Conservation (phyloP, 2,113 vertebrate genomes). For the Hystrix brachyura region DNA sequence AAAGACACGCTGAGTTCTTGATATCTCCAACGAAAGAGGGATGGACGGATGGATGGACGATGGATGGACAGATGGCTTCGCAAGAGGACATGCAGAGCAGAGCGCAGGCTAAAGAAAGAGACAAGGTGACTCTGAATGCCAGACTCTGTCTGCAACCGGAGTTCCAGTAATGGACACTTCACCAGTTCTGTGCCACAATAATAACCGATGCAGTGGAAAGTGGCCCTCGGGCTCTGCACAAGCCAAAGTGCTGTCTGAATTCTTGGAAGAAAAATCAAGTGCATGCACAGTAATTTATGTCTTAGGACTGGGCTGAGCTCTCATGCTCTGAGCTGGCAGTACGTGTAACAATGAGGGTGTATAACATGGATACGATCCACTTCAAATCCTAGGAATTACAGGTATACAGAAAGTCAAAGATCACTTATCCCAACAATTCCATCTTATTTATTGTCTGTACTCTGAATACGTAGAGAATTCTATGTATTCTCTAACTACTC, state of each 20-base stretch:
- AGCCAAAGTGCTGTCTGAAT: neutral
- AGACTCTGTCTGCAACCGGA: neutral
- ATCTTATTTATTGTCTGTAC: neutral
- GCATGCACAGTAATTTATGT: neutral
- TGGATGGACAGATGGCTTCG: neutral
- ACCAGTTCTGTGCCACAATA: neutral
- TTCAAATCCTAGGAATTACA: neutral
- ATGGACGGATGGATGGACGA: neutral
- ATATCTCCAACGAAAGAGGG: neutral
- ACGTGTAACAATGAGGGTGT: neutral
- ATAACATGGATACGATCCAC: neutral
- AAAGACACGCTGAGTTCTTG: neutral
- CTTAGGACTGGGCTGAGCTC: neutral
- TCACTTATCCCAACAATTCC: neutral
- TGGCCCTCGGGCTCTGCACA: neutral
- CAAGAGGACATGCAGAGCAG: neutral
- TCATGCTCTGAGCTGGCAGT: neutral
- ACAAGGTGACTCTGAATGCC: neutral
- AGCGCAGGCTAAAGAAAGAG: neutral
- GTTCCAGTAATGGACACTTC: neutral
- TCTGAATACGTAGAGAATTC: too few relatives aligned
- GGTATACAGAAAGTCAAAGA: neutral
- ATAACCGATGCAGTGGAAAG: neutral
- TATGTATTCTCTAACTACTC: neutral
- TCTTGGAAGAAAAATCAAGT: constrained; percentile 41